A percentile compares a stretch with the other conserved stretches of the same genome.
Conservation (phyloP, 2,797 vertebrate species). For the Cirrhinus molitorella region DNA sequence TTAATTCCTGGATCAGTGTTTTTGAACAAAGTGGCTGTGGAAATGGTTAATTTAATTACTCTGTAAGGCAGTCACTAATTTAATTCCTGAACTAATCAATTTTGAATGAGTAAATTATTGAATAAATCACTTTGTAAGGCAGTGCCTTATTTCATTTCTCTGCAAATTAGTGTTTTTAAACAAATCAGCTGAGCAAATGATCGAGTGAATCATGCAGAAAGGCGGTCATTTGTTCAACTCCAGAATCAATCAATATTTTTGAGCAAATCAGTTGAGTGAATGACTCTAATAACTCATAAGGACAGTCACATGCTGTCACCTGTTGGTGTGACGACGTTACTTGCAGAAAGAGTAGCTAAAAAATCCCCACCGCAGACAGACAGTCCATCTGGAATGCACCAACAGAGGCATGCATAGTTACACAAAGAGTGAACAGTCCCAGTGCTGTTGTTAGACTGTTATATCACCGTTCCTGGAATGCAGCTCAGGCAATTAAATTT, state of each 20-base stretch:
- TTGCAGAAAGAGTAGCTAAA: background rate
- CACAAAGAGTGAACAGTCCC: background rate
- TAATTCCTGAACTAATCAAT: no score
- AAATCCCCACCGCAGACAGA: background rate
- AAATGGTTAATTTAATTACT: no score
- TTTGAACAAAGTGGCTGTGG: no score
- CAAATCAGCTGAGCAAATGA: background rate
- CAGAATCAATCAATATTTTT: background rate
- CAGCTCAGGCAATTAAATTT: background rate
- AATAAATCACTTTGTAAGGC: background rate
- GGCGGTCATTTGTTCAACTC: background rate
- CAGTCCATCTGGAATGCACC: background rate
- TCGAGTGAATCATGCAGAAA: background rate
- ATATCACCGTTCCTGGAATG: background rate
- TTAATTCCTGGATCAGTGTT: no score
- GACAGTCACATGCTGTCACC: background rate
- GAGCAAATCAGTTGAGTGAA: background rate
- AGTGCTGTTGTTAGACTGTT: constrained; percentile 15
- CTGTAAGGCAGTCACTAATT: no score
- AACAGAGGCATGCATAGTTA: background rate
- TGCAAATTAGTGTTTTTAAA: background rate
- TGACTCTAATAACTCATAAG: background rate
- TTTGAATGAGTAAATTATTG: background rate
- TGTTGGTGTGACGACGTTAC: background rate
- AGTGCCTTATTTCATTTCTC: background rate